Evolutionary conservation across 2,888 invertebrate species (phyloP).

Genomic region (Acholoe squamosa): DNA sequence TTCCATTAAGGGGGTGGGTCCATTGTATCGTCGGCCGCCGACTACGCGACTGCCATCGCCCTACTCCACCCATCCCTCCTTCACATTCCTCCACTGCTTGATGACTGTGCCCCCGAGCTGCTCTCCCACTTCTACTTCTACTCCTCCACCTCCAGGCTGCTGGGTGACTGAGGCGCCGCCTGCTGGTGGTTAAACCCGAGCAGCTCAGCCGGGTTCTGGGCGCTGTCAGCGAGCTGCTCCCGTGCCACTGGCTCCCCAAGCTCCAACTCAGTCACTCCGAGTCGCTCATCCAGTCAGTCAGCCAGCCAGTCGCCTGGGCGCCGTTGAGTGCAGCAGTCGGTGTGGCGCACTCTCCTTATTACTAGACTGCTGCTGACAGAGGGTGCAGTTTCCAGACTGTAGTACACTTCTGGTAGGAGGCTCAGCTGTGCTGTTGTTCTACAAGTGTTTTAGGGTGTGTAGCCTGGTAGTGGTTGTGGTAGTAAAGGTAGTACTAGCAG

Average conservation of each 20-base stretch:
- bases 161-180: neutral
- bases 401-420: neutral
- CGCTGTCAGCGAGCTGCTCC: slow-evolving; percentile 10
- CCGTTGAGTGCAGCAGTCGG: too few species aligned
- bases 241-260: neutral
- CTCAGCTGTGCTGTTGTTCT: neutral
- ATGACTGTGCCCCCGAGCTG: too few species aligned
- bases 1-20: neutral
- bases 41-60: neutral
- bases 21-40: neutral
- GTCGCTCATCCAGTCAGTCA: neutral
- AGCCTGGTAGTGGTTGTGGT: too few species aligned
- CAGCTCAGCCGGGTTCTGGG: neutral
- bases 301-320: neutral
- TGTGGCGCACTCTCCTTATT: too few species aligned
- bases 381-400: too few species aligned
- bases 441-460: too few species aligned
- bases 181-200: neutral
- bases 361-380: too few species aligned
- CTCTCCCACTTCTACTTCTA: too few species aligned
- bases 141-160: neutral
- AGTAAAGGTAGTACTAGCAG: too few species aligned
- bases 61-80: too few species aligned
- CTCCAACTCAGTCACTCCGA: neutral
- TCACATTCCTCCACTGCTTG: too few species aligned